Evolutionary conservation across 2,888 invertebrate species (phyloP), one percentile per base, ranked within the genome.

Genomic region (Sphecodes monilicornis): DNA sequence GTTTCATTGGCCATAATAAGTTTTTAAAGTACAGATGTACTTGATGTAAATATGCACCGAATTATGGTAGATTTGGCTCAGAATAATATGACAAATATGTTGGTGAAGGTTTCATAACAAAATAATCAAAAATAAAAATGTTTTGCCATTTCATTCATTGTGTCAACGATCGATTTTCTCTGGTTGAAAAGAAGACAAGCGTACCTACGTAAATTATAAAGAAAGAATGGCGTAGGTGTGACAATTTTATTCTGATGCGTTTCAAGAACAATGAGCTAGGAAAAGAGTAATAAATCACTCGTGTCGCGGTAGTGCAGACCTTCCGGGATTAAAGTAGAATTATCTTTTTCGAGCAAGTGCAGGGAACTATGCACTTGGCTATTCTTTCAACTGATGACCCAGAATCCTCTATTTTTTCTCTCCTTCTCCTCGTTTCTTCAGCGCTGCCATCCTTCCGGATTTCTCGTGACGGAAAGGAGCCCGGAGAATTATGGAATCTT

Each of bases 211-310:
- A n/a, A 89, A 76, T 86, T 82, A 82, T 70, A 64, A n/a, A 39
- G 29, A 26, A 32, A 69, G 46, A 60, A 68, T 0, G 13, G 70
- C 36, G 80, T 16, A 43, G 83, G 79, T 26, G 80, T 60, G 85
- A 78, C 82, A 41, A 80, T 66, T 75, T 76, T 72, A 75, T 80
- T 83, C 86, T 78, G 90, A 81, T 83, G n/a, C 88, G 82, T 82
- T 82, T 89, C 82, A 80, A 77, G 90, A 90, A 90, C 90, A 90
- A 90, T 89, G 90, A 86, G 83, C 86, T 84, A 83, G 82, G 82
- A 86, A 86, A 90, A 90, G 77, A 89, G 90, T 89, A 90, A 90
- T 90, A 90, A 90, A 89, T 87, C 86, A 88, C 86, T 81, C 81
- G 76, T 70, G 60, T 78, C 82, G 80, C 78, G 74, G 76, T 57